Conservation (phyloP, 1,140 invertebrate species). For the Andricus grossulariae region DNA sequence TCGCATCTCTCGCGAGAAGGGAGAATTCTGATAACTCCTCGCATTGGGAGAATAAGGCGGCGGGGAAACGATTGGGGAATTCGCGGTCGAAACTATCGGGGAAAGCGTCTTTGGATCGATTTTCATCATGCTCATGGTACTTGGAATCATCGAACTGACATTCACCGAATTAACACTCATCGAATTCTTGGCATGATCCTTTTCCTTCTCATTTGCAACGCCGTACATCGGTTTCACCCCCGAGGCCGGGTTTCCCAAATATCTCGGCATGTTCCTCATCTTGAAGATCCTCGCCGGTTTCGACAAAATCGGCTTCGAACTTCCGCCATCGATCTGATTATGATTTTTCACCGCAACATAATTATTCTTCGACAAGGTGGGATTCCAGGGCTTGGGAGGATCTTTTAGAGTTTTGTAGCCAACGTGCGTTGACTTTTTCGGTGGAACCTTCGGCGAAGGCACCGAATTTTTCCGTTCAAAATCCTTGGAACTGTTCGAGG, state of each 20-base stretch:
- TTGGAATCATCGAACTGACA: no score
- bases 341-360: constrained; percentile 74
- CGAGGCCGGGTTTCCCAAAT: constrained; percentile 79
- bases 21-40: constrained; percentile 68
- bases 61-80: constrained; percentile 68
- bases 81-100: constrained; percentile 70
- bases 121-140: constrained; percentile 74
- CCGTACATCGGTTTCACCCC: constrained; percentile 80
- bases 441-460: constrained; percentile 17
- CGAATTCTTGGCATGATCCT: constrained; percentile 64
- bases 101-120: constrained; percentile 80
- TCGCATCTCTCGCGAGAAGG: constrained; percentile 64
- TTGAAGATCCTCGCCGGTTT: constrained; percentile 79
- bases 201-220: constrained; percentile 66
- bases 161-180: constrained; percentile 56
- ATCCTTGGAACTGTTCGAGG: constrained; percentile 50
- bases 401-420: constrained; percentile 78
- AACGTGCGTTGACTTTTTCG: constrained; percentile 66
- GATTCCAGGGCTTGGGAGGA: constrained; percentile 79
- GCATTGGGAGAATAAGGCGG: constrained; percentile 74
- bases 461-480: constrained; percentile 29
- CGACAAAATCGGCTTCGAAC: constrained; percentile 62
- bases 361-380: constrained; percentile 76
- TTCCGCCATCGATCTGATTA: constrained; percentile 57
- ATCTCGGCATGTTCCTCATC: constrained; percentile 78